Percentiles rank a stretch among this genome's conserved stretches.
These are phyloP conservation scores for Merluccius polli DNA, from an alignment of 2,797 vertebrate genomes.

Conservation along the genomic window DNA sequence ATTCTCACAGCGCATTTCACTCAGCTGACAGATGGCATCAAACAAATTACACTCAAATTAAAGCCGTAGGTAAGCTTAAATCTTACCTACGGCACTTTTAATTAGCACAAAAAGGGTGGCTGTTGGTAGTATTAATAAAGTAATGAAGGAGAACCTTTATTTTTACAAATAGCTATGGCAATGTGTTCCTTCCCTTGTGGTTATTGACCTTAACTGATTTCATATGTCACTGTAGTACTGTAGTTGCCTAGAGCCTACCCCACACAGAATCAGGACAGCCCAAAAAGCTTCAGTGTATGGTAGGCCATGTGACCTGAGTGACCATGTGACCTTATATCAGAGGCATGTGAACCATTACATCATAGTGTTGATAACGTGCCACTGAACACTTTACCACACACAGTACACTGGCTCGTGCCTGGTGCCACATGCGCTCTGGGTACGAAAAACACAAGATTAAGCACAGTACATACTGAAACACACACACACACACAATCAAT, in stretches of 20 bases:
- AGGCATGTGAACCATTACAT: conserved; percentile 29
- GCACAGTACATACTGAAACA: background rate
- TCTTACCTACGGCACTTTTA: too few relatives aligned
- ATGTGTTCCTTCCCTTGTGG: too few relatives aligned
- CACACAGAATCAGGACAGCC: too few relatives aligned
- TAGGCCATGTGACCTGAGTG: background rate
- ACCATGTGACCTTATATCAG: conserved; percentile 30
- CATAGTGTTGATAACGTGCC: conserved; percentile 33
- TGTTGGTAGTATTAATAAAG: too few relatives aligned
- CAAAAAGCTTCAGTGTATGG: background rate
- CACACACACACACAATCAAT: background rate
- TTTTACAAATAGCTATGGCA: too few relatives aligned
- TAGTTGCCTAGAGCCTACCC: background rate
- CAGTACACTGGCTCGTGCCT: background rate
- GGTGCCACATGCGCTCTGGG: background rate
- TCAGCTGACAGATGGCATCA: too few relatives aligned
- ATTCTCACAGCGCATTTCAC: too few relatives aligned
- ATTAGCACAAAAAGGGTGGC: too few relatives aligned
- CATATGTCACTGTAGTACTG: background rate
- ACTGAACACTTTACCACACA: conserved; percentile 28
- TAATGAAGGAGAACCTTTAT: too few relatives aligned
- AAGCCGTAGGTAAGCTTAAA: too few relatives aligned
- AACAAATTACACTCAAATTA: too few relatives aligned
- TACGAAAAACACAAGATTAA: background rate
- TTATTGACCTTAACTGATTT: background rate